Base-by-base conservation (phyloP, 1,140 invertebrate genomes). In the Zaprionus kolodkinae region DNA sequence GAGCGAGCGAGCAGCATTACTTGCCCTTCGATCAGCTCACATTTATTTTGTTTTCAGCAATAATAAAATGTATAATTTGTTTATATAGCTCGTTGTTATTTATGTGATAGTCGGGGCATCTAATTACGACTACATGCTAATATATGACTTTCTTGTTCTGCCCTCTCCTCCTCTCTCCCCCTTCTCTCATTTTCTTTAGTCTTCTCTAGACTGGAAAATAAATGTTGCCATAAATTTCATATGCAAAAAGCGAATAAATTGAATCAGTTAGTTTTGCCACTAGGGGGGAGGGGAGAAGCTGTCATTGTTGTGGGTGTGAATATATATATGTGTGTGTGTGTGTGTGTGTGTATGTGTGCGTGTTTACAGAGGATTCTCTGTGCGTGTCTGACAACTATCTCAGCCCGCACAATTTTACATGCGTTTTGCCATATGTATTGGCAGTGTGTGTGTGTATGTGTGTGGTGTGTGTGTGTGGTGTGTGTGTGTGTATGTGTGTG, bases 191-290 rank as follows among this genome's bases (percentile, higher is more conserved):
- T 43, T 13, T 40, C 13, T 15, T 45, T 45, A 6, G 6, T 45
- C 4, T 7, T 43, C 13, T 60, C 61, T n/a, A 0, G 25, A n/a
- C 35, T 17, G 48, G 36, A 43, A 55, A 74, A 74, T 62, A 66
- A 62, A 56, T 40, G 69, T 57, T 54, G 35, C 59, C 35, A 48
- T 63, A 52, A 76, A 62, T 72, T 82, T 77, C 25, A 77, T 88
- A 80, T 88, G 80, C 77, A 72, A 80, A 80, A 45, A 71, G 84
- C 76, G 73, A 63, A 87, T 83, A 83, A 80, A 87, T 88, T 87
- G 83, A 87, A 87, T 88, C 79, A 87, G 84, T 71, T 80, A 61
- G 66, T 66, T 76, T 56, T 40, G 11, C 17, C 7, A 17, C 7
- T 7, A 7, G n/a, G 6, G 2, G n/a, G 1, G n/a, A 3, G 6